A percentile compares a stretch with the other conserved stretches of the same genome.
Conservation (phyloP, 1,140 invertebrate genomes). For the Fopius arisanus region DNA sequence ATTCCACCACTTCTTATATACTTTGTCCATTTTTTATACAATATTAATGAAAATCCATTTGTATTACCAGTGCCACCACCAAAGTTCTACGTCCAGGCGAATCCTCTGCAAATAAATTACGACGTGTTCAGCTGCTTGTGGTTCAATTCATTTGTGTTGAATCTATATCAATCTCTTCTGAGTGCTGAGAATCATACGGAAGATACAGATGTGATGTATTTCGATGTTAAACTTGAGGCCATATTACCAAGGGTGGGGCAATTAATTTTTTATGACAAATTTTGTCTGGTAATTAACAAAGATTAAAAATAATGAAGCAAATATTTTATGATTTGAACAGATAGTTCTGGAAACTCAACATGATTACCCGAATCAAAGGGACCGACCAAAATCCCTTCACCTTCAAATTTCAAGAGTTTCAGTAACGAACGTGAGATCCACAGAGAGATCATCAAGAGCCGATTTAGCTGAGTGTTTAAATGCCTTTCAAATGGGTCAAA, state of each 20-base stretch:
- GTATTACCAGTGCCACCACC: slow-evolving; percentile 83
- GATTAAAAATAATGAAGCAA: background rate
- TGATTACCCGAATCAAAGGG: slow-evolving; percentile 77
- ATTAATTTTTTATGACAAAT: slow-evolving; percentile 4
- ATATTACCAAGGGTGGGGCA: slow-evolving; percentile 85
- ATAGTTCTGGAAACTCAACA: slow-evolving; percentile 75
- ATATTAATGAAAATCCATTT: background rate
- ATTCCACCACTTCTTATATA: slow-evolving; percentile 19
- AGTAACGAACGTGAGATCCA: slow-evolving; percentile 80
- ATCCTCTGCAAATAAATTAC: slow-evolving; percentile 86
- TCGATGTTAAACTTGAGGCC: slow-evolving; percentile 88
- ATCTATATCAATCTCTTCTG: slow-evolving; percentile 79
- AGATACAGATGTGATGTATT: slow-evolving; percentile 70
- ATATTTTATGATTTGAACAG: slow-evolving; percentile 52
- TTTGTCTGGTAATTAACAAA: slow-evolving; percentile 19
- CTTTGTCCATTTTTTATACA: background rate
- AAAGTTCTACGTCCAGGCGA: slow-evolving; percentile 89
- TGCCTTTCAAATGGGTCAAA: slow-evolving; percentile 74
- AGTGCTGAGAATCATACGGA: slow-evolving; percentile 56
- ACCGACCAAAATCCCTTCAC: slow-evolving; percentile 82
- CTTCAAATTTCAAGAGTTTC: slow-evolving; percentile 82
- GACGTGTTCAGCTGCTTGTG: slow-evolving; percentile 88
- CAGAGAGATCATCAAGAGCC: slow-evolving; percentile 73
- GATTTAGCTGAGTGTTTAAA: slow-evolving; percentile 79
- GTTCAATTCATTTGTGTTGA: slow-evolving; percentile 92